phyloP scores from a whole-genome alignment of 2,888 invertebrate genomes.

The Frankliniella intonsa region DNA sequence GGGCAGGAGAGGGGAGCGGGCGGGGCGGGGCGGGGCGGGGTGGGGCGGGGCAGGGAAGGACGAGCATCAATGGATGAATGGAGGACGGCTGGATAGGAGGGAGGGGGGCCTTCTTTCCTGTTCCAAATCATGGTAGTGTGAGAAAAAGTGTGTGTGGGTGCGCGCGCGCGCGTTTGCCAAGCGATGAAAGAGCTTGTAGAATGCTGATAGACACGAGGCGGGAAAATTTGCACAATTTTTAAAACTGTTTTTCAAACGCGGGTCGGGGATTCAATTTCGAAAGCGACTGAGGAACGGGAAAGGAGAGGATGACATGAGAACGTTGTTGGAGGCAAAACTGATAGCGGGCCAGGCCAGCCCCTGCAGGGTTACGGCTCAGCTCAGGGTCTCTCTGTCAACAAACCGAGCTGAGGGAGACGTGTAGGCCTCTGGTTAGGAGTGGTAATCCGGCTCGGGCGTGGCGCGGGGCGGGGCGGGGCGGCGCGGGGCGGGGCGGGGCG shows the following conservation, averaged over 20 bases:
- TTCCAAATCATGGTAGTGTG: too few species aligned
- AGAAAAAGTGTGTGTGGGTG: too few species aligned
- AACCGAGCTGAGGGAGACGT: background rate
- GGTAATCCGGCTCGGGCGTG: slow-evolving; percentile 7
- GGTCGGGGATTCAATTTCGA: too few species aligned
- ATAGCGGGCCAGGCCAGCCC: background rate
- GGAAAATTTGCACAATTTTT: too few species aligned
- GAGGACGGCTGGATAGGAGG: background rate
- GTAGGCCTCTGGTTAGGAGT: background rate
- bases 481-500: background rate
- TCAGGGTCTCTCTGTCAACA: too few species aligned
- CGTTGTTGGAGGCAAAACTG: background rate
- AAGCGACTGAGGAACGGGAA: too few species aligned
- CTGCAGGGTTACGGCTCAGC: too few species aligned
- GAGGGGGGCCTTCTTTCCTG: too few species aligned
- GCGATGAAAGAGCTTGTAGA: too few species aligned
- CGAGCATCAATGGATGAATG: background rate
- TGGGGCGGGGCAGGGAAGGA: background rate
- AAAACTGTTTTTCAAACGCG: too few species aligned
- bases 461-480: background rate
- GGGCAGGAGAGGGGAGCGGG: background rate
- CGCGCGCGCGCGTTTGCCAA: too few species aligned
- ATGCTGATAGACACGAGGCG: too few species aligned
- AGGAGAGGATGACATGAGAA: background rate
- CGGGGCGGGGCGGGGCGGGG: background rate